Evolutionary conservation across 1,140 invertebrate species (phyloP).

Genomic region (Zaprionus davidi): DNA sequence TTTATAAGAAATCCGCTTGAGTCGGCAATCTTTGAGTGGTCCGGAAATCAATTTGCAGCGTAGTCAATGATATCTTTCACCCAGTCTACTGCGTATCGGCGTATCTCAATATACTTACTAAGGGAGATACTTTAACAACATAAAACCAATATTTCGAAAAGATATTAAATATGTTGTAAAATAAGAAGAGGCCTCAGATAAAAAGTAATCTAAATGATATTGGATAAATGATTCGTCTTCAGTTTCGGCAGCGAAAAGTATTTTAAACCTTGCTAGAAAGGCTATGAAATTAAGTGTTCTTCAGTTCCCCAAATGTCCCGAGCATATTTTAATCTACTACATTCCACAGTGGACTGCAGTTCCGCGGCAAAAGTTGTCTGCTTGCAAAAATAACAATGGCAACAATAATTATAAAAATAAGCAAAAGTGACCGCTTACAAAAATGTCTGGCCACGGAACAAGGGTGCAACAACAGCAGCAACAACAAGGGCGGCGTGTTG

Average conservation of each 20-base stretch:
- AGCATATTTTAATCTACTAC: background rate
- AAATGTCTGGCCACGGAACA: constrained; percentile 18
- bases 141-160: too few relatives aligned
- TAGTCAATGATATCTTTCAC: background rate
- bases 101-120: background rate
- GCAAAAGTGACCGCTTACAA: constrained; percentile 11
- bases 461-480: constrained; percentile 1
- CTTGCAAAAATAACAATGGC: background rate
- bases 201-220: too few relatives aligned
- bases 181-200: too few relatives aligned
- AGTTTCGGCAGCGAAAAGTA: background rate
- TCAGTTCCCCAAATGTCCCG: background rate
- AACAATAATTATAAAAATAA: constrained; percentile 5
- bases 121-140: too few relatives aligned
- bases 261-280: background rate
- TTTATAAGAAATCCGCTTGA: constrained; percentile 22
- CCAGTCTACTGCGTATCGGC: background rate
- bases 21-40: background rate
- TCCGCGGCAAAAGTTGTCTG: constrained; percentile 1
- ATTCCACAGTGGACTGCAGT: background rate
- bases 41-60: constrained; percentile 4
- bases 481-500: background rate
- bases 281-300: background rate
- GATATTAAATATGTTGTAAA: too few relatives aligned
- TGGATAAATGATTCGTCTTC: too few relatives aligned